Evolutionary conservation across 2,797 vertebrate species (phyloP).

Genomic region (Falco columbarius): DNA sequence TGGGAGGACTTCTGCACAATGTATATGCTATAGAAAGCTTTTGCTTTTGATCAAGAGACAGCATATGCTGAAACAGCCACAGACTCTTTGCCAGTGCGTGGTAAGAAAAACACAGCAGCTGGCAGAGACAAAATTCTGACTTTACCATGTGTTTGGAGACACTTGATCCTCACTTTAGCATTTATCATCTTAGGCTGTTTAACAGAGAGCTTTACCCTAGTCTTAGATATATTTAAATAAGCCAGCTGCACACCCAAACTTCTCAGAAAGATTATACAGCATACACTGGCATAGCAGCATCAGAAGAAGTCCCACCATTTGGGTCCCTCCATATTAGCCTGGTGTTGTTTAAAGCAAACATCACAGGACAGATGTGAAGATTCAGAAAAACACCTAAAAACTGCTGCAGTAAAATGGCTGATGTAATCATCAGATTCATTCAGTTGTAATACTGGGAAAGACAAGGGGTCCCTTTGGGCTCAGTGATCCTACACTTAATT

Average conservation of each 20-base stretch:
- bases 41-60: neutral
- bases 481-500: neutral
- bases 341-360: neutral
- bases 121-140: neutral
- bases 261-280: neutral
- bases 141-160: neutral
- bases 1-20: neutral
- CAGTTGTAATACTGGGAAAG: neutral
- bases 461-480: neutral
- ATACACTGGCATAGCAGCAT: neutral
- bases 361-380: neutral
- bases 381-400: neutral
- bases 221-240: neutral
- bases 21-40: neutral
- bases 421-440: neutral
- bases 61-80: neutral
- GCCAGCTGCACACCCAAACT: neutral
- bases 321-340: neutral
- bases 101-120: neutral
- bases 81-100: neutral
- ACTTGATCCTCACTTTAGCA: neutral
- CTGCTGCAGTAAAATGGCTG: neutral
- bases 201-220: neutral
- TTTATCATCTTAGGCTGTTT: neutral
- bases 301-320: neutral